Evolutionary conservation across 2,888 invertebrate genomes (phyloP).

Genomic region (Drosophila mercatorum): DNA sequence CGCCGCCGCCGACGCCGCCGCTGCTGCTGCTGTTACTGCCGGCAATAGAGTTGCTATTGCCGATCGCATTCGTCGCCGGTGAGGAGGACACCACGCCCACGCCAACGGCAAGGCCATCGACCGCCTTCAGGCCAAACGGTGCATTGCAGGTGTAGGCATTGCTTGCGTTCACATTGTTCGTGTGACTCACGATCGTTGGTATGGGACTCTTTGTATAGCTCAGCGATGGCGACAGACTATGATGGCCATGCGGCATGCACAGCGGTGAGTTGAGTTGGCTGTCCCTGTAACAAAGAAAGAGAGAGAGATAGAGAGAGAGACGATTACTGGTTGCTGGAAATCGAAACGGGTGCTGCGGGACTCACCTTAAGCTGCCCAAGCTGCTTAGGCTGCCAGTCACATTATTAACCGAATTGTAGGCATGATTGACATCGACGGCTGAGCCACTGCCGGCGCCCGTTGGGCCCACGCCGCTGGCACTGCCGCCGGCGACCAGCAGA

Average conservation of each 20-base stretch:
- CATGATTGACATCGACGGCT: constrained; percentile 74
- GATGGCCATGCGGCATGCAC: constrained; percentile 83
- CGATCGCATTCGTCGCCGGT: constrained; percentile 41
- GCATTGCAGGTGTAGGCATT: constrained; percentile 82
- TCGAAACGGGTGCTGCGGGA: neutral
- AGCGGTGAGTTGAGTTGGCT: constrained; percentile 84
- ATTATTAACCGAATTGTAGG: constrained; percentile 73
- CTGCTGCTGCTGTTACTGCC: constrained; percentile 40
- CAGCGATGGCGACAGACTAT: constrained; percentile 83
- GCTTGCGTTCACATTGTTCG: constrained; percentile 67
- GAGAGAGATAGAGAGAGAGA: too few species aligned
- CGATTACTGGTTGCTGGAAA: neutral
- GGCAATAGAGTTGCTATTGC: constrained; percentile 36
- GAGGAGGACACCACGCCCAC: constrained; percentile 54
- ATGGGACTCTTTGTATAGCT: constrained; percentile 83
- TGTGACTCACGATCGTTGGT: constrained; percentile 72
- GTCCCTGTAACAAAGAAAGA: constrained; percentile 67
- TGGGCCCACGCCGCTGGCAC: constrained; percentile 28
- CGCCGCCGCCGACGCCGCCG: constrained; percentile 53
- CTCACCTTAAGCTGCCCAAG: constrained; percentile 75
- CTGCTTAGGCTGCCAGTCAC: constrained; percentile 78
- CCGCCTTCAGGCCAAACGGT: constrained; percentile 83
- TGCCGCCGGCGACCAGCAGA: constrained; percentile 50
- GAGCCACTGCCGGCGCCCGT: constrained; percentile 43
- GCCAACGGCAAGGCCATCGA: constrained; percentile 65